Conservation (phyloP, 2,113 vertebrate species). For the Saguinus midas region DNA sequence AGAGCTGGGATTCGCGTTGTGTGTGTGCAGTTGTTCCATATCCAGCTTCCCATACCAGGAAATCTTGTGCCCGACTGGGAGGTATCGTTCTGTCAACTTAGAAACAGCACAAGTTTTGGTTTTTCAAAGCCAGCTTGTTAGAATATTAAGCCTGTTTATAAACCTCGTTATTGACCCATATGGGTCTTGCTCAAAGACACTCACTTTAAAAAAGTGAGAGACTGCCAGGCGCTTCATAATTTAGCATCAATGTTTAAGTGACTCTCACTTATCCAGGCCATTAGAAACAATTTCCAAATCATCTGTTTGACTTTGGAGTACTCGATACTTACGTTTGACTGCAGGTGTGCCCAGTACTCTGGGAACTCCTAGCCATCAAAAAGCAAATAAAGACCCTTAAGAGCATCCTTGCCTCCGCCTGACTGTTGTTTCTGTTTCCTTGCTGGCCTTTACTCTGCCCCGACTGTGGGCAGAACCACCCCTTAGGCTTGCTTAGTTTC, state of each 20-base stretch:
- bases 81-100: constrained; percentile 19
- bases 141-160: constrained; percentile 64
- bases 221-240: not conserved
- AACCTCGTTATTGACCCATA: constrained; percentile 22
- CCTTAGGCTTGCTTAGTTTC: not conserved
- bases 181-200: constrained; percentile 51
- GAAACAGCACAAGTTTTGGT: not conserved
- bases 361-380: not conserved
- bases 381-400: not conserved
- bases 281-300: not conserved
- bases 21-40: not conserved
- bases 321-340: not conserved
- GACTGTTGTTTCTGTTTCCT: not conserved
- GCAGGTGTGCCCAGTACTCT: not conserved
- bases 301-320: not conserved
- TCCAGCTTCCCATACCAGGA: not conserved
- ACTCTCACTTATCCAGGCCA: not conserved
- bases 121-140: constrained; percentile 42
- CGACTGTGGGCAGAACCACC: not conserved
- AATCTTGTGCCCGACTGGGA: not conserved
- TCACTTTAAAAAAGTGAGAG: constrained; percentile 33
- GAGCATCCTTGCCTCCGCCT: not conserved
- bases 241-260: not conserved
- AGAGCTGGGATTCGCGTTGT: not conserved
- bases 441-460: not conserved